These are phyloP conservation scores for Camponotus vicinus DNA, from an alignment of 1,140 invertebrate genomes.

Conservation along the genomic window DNA sequence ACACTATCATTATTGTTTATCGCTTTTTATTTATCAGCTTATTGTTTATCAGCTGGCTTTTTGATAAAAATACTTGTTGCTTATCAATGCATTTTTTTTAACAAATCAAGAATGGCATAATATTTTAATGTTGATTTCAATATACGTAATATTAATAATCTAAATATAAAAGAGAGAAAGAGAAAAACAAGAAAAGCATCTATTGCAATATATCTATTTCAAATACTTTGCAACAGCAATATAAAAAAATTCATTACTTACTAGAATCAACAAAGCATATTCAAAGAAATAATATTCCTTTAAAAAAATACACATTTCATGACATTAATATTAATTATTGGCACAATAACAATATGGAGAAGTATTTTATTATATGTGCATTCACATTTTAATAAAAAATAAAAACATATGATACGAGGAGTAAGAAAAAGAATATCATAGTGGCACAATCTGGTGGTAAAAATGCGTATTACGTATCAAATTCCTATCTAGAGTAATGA, in stretches of 20 bases:
- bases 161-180: too few relatives aligned
- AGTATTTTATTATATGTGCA: too few relatives aligned
- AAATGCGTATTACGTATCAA: neutral
- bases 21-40: too few relatives aligned
- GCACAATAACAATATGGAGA: neutral
- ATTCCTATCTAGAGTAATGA: neutral
- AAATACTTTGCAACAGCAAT: neutral
- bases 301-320: neutral
- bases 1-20: too few relatives aligned
- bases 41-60: too few relatives aligned
- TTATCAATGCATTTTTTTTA: neutral
- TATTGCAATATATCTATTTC: neutral
- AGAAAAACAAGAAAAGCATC: too few relatives aligned
- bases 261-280: neutral
- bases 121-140: neutral
- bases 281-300: too few relatives aligned
- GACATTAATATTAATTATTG: slow-evolving; percentile 2
- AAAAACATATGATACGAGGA: too few relatives aligned
- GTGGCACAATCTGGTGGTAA: neutral
- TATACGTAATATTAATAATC: neutral
- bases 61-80: too few relatives aligned
- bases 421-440: too few relatives aligned
- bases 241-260: neutral
- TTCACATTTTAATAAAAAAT: too few relatives aligned
- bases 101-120: neutral